phyloP scores from a whole-genome alignment of 2,888 invertebrate species.

The Tetropium fuscum region DNA sequence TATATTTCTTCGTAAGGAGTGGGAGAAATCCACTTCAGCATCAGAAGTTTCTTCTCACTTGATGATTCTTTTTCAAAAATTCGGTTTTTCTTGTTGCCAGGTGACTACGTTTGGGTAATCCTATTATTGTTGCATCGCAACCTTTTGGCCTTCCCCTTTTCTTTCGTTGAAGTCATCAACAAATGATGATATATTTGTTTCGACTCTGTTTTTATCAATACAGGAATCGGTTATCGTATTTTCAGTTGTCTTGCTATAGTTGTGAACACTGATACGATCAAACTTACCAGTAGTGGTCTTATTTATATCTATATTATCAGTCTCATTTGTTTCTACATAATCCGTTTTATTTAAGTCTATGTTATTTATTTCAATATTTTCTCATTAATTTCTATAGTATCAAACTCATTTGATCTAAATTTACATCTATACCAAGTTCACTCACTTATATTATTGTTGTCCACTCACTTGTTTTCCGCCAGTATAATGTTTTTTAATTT shows the following conservation, averaged over 20 bases:
- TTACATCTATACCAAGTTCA: neutral
- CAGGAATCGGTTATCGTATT: neutral
- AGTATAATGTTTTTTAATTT: conserved; percentile 1
- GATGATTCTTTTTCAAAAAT: no score
- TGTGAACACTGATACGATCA: neutral
- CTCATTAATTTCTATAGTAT: neutral
- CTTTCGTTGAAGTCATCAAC: no score
- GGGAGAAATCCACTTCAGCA: no score
- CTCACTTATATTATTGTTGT: neutral
- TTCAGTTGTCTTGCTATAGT: neutral
- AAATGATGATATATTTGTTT: no score
- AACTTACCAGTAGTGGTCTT: neutral
- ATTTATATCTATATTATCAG: neutral
- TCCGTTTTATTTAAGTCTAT: neutral
- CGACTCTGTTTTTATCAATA: no score
- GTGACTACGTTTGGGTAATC: no score
- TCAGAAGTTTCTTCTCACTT: no score
- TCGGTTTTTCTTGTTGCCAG: no score
- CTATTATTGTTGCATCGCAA: no score
- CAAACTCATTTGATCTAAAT: neutral
- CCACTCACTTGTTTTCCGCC: no score
- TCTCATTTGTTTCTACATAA: neutral
- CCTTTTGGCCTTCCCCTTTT: no score
- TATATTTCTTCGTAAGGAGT: no score
- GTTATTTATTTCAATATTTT: neutral